Evolutionary conservation across 2,888 invertebrate species (phyloP), one percentile per base, ranked within the genome.

Genomic region (Marronus borbonicus): DNA sequence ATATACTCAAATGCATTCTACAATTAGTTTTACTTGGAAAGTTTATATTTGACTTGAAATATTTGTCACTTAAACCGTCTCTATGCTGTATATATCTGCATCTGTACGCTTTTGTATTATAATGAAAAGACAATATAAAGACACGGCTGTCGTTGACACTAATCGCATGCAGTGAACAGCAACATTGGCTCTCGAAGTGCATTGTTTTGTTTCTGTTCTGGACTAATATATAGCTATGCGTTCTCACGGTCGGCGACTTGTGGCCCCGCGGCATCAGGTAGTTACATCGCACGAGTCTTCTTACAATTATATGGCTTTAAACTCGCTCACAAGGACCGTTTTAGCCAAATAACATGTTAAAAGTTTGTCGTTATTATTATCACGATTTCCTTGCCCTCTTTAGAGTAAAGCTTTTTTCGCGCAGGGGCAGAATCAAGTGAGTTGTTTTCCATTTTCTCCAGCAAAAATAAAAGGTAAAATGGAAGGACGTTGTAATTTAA

Each of bases 241-340:
- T 74, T 78, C 78, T 78, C 78, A 78, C 78, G 78, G 78, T 78
- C 74, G 78, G 17, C 78, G 74, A 78, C 74, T 78, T 14, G 36
- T 44, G 69, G 65, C 79, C 79, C 80, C 80, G 77, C 81, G 84
- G 84, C 83, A 82, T 82, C 84, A 83, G 85, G 85, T 84, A 44
- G 85, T 85, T 82, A 84, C 85, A 84, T 85, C 85, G 64, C 75
- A 75, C 75, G 75, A 75, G 75, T 39, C 75, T 60, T 49, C 64
- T 86, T 85, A 84, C 85, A 85, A 86, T 68, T 49, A 66, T 50
- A 68, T 8, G 4, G 39, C 8, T 44, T 44, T 44, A 44, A 44
- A 44, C 10, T 12, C 44, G 44, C 8, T 12, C 12, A 2, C 44
- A 3, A 8, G 44, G 12, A 44, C 44, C 44, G 12, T 44, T 44